Percentiles rank a stretch among this genome's conserved stretches.
These are phyloP conservation scores for Papilio polytes DNA, from an alignment of 1,140 invertebrate genomes.

Conservation along the genomic window DNA sequence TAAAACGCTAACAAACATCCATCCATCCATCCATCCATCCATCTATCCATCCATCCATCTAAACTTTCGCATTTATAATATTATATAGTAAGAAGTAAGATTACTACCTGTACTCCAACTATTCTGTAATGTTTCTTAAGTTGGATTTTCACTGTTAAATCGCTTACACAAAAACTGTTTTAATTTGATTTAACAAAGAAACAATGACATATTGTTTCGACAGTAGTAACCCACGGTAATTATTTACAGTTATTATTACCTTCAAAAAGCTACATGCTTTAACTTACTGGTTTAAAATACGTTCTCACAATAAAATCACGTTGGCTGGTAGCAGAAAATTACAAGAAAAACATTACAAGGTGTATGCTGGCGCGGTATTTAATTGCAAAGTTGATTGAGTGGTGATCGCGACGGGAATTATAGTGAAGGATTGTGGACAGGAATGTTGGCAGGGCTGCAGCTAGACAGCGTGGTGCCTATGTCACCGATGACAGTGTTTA, in stretches of 20 bases:
- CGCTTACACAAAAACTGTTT: no score
- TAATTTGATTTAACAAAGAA: neutral
- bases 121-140: neutral
- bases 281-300: neutral
- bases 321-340: neutral
- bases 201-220: neutral
- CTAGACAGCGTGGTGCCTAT: slow-evolving; percentile 38
- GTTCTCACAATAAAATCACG: neutral
- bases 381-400: slow-evolving; percentile 39
- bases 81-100: no score
- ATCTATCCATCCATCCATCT: no score
- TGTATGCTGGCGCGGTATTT: slow-evolving; percentile 21
- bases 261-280: neutral
- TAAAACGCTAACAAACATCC: no score
- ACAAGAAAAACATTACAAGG: slow-evolving; percentile 30
- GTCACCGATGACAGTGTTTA: neutral
- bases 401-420: slow-evolving; percentile 36
- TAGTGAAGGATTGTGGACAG: slow-evolving; percentile 40
- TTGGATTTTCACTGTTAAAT: neutral
- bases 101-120: neutral
- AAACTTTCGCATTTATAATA: no score
- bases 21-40: no score
- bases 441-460: slow-evolving; percentile 20
- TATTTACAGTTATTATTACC: neutral
- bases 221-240: neutral